Base-by-base conservation (phyloP, 2,797 vertebrate genomes). In the Mallotus villosus region DNA sequence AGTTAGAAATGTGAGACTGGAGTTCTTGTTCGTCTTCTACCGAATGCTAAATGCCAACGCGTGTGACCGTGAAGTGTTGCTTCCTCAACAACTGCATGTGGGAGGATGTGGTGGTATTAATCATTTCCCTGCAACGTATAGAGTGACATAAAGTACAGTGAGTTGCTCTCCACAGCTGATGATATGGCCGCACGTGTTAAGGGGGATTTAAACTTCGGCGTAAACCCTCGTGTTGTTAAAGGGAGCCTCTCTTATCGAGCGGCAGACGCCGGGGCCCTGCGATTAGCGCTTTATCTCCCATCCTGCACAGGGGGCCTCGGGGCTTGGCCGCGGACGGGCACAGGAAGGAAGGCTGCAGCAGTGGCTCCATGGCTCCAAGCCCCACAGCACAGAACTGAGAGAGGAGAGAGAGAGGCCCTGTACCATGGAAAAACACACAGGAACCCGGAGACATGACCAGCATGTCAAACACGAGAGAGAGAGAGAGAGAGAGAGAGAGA, bases 271-370 rank as follows among this genome's bases (percentile, higher is more conserved):
- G 82, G 46, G 22, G 57, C 61, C n/a, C 29, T 2, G 72, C 76
- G 87, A 90, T 93, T 92, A 93, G 79, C 46, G 67, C 66, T 81
- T 91, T 93, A 94, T 94, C 93, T 92, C 74, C 75, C 84, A 89
- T 92, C 88, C 88, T 90, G 90, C 90, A 87, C 85, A 84, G 78
- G 67, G 82, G 85, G 80, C 84, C 61, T 11, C 5, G 14, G 27
- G 64, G 81, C 83, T 72, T 14, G 51, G 86, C 85, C 87, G 84
- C 46, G 70, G 70, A 77, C 82, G 58, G 79, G 85, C 78, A 82
- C 89, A 93, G 93, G 93, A 94, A 94, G 92, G 90, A 92, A 93
- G 83, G 77, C 85, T 25, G 75, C 77, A 75, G 77, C 78, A 71
- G 80, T 75, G 84, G 80, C 77, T 80, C 70, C 71, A 64, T 80